Percentiles rank a stretch among this genome's conserved stretches.
Conservation (phyloP, 2,113 vertebrate genomes). For the Tauraco erythrolophus region DNA sequence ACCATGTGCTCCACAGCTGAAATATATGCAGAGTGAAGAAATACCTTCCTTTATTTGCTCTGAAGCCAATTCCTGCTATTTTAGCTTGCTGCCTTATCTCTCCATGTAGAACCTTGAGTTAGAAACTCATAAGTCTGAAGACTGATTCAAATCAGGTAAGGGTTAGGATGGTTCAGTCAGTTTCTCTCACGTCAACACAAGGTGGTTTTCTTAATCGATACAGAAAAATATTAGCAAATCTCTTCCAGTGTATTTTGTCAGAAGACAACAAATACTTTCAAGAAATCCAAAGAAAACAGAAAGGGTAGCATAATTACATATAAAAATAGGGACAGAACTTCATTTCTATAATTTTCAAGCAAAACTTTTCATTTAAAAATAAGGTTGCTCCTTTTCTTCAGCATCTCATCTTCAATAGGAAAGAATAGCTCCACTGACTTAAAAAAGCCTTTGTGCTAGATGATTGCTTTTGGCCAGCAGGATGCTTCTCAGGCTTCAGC, state of each 20-base stretch:
- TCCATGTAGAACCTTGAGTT: not conserved
- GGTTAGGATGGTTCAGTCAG: not conserved
- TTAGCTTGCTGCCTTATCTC: not conserved
- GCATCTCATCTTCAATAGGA: not conserved
- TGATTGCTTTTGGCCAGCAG: not conserved
- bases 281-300: not conserved
- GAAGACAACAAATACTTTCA: not conserved
- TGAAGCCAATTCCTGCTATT: not conserved
- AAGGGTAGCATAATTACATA: not conserved
- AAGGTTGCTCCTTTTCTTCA: not conserved
- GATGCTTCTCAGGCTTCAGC: not conserved
- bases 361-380: not conserved
- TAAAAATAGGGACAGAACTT: not conserved
- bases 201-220: not conserved
- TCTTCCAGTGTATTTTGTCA: not conserved
- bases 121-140: not conserved
- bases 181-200: not conserved
- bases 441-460: not conserved
- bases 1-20: not conserved
- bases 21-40: not conserved
- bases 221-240: not conserved
- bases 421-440: not conserved
- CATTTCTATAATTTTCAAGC: not conserved
- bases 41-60: not conserved
- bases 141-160: not conserved